phyloP scores from a whole-genome alignment of 2,113 vertebrate genomes.

The Hepsetus odoe region DNA sequence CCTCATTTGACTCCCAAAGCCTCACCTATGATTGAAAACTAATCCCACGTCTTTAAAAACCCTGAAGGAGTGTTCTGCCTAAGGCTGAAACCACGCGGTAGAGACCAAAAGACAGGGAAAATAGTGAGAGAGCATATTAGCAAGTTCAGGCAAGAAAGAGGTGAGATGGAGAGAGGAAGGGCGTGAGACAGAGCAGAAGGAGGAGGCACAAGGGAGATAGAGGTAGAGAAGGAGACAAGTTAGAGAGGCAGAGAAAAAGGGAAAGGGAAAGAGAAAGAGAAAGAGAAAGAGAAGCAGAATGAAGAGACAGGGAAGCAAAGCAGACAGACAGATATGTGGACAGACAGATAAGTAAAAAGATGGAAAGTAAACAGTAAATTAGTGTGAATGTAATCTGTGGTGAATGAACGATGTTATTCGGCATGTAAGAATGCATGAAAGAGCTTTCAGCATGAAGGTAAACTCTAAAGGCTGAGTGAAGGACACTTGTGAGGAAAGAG shows the following conservation, averaged over 20 bases:
- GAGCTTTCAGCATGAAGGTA: neutral
- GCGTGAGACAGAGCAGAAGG: neutral
- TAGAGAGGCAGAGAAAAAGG: slow-evolving; percentile 18
- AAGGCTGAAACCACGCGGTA: neutral
- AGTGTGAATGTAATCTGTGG: neutral
- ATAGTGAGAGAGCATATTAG: slow-evolving; percentile 1
- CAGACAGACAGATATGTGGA: too few species aligned
- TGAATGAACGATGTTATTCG: neutral
- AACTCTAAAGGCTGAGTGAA: slow-evolving; percentile 33
- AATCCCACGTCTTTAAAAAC: slow-evolving; percentile 12
- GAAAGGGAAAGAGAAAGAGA: neutral
- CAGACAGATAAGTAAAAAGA: too few species aligned
- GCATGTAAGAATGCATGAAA: neutral
- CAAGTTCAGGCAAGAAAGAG: neutral
- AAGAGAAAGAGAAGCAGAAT: neutral
- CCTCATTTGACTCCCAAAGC: slow-evolving; percentile 38
- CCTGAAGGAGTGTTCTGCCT: neutral
- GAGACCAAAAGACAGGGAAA: neutral
- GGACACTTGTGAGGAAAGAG: neutral
- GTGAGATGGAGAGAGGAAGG: neutral
- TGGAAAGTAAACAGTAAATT: neutral
- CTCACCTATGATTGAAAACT: slow-evolving; percentile 29
- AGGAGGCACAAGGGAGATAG: neutral
- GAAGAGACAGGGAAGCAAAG: neutral
- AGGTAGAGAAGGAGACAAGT: neutral